These are phyloP conservation scores for Drosophila borborema DNA, from an alignment of 2,888 invertebrate species.

Conservation along the genomic window DNA sequence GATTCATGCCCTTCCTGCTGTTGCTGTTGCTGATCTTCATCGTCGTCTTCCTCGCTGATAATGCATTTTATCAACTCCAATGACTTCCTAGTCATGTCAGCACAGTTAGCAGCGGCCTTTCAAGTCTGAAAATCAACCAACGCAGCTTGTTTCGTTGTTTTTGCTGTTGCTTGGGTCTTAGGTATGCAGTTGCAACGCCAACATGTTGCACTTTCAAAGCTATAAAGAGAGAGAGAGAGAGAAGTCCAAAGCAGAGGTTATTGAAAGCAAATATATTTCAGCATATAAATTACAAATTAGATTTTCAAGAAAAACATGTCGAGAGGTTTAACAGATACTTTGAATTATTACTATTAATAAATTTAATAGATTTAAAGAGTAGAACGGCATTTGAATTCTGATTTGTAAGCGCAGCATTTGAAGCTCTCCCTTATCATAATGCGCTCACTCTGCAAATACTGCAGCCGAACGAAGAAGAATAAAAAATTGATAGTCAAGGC, in stretches of 20 bases:
- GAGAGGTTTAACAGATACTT: not conserved
- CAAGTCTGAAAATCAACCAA: conserved; percentile 19
- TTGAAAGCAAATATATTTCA: not conserved
- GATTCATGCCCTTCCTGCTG: conserved; percentile 29
- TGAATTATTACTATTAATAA: not conserved
- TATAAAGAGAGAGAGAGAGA: conserved; percentile 26
- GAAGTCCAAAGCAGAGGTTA: conserved; percentile 5
- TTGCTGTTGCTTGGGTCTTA: conserved; percentile 17
- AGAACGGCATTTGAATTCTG: not conserved
- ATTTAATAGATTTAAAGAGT: no score
- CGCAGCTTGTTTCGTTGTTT: conserved; percentile 11
- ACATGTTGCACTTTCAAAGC: conserved; percentile 33
- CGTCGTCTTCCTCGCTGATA: conserved; percentile 84
- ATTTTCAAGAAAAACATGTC: not conserved
- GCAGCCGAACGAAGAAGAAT: no score
- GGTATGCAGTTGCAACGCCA: conserved; percentile 27
- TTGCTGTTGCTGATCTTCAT: conserved; percentile 76
- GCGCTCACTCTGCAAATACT: no score
- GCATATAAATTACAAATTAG: not conserved
- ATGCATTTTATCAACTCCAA: conserved; percentile 80
- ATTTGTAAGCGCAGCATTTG: no score
- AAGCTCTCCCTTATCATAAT: not conserved
- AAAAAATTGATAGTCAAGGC: no score
- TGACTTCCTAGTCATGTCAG: conserved; percentile 72
- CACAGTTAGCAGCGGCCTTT: conserved; percentile 28